Evolutionary conservation across 1,140 invertebrate genomes (phyloP).

Genomic region (Gryon sp.): DNA sequence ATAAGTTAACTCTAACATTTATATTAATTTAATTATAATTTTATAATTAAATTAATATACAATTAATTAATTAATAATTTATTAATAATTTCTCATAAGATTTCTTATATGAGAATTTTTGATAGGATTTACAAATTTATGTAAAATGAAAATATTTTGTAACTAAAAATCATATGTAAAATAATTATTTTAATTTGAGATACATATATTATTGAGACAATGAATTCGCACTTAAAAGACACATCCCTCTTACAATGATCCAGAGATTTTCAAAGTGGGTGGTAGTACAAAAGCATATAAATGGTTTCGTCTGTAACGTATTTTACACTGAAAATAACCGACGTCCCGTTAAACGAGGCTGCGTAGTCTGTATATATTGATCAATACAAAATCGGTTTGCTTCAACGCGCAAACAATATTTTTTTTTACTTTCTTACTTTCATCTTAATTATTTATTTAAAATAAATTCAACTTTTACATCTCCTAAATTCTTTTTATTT

Average conservation of each 20-base stretch:
- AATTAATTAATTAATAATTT: too few species aligned
- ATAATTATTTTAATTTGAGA: slow-evolving; percentile 38
- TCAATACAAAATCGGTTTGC: slow-evolving; percentile 33
- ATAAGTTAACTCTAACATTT: too few species aligned
- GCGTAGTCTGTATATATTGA: slow-evolving; percentile 57
- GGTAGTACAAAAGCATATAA: slow-evolving; percentile 32
- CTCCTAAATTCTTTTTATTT: too few species aligned
- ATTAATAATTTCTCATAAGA: too few species aligned
- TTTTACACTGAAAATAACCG: slow-evolving; percentile 46
- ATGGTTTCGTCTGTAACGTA: slow-evolving; percentile 40
- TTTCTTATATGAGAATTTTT: too few species aligned
- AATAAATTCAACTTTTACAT: too few species aligned
- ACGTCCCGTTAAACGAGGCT: slow-evolving; percentile 36
- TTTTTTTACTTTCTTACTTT: slow-evolving; percentile 13
- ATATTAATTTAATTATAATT: too few species aligned
- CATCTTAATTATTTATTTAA: slow-evolving; percentile 47
- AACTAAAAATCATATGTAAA: slow-evolving; percentile 5
- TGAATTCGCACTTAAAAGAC: slow-evolving; percentile 11
- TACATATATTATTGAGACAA: slow-evolving; percentile 18
- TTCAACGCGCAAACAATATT: slow-evolving; percentile 22
- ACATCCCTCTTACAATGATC: slow-evolving; percentile 35
- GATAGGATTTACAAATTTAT: too few species aligned
- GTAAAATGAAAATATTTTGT: too few species aligned
- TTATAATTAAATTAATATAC: too few species aligned
- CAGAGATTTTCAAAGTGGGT: slow-evolving; percentile 43